These are phyloP conservation scores for Nezara viridula DNA, from an alignment of 2,888 invertebrate genomes.

Conservation along the genomic window DNA sequence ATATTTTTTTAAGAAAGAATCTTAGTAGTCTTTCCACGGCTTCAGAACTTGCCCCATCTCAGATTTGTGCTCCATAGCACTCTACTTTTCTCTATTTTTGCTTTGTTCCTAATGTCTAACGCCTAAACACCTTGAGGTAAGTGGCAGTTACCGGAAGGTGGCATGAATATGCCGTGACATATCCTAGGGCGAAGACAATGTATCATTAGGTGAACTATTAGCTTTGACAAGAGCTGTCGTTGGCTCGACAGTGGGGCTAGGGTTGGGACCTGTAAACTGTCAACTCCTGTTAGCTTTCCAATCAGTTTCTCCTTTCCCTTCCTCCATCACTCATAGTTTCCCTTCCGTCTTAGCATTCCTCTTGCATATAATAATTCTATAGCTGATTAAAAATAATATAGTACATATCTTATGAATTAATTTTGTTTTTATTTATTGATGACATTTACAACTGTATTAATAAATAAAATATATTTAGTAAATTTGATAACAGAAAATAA, in stretches of 20 bases:
- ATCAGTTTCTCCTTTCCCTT: background rate
- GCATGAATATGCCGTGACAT: background rate
- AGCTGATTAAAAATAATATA: background rate
- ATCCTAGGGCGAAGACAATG: background rate
- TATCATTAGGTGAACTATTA: slow-evolving; percentile 8
- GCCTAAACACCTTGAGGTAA: too few relatives aligned
- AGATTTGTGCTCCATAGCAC: too few relatives aligned
- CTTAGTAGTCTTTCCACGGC: too few relatives aligned
- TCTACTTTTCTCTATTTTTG: too few relatives aligned
- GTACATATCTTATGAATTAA: too few relatives aligned
- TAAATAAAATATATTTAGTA: too few relatives aligned
- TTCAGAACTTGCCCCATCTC: too few relatives aligned
- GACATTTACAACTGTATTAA: too few relatives aligned
- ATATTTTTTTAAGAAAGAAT: too few relatives aligned
- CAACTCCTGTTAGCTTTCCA: slow-evolving; percentile 1
- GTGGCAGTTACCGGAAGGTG: background rate
- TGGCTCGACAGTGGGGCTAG: background rate
- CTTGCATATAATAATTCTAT: background rate
- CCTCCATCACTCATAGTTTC: background rate
- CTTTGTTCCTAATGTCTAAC: too few relatives aligned
- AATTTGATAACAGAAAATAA: too few relatives aligned
- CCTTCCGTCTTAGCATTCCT: background rate
- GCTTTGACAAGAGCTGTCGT: slow-evolving; percentile 16
- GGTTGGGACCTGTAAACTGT: background rate
- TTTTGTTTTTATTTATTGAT: too few relatives aligned